phyloP scores from a whole-genome alignment of 2,797 vertebrate species.

The Agapornis canus region DNA sequence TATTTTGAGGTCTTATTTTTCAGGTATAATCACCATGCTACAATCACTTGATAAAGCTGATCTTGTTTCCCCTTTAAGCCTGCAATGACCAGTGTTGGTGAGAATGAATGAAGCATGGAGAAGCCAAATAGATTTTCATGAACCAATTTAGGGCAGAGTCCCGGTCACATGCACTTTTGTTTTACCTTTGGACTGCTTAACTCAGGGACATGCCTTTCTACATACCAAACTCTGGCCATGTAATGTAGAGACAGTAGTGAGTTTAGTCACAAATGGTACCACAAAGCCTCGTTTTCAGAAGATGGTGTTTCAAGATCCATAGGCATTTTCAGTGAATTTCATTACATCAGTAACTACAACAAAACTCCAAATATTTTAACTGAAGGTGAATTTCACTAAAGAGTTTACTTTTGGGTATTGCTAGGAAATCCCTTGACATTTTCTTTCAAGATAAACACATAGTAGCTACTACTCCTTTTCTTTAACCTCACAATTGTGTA shows the following conservation, averaged over 20 bases:
- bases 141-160: constrained; percentile 34
- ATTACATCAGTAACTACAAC: background rate
- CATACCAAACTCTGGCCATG: background rate
- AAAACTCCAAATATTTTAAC: background rate
- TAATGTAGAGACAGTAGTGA: background rate
- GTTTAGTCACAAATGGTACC: background rate
- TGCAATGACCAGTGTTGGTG: background rate
- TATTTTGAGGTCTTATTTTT: background rate
- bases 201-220: background rate
- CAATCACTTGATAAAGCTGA: background rate
- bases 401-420: background rate
- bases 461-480: background rate
- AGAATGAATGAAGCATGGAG: constrained; percentile 45
- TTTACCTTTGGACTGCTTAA: constrained; percentile 42
- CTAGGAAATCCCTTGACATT: background rate
- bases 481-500: background rate
- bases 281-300: background rate
- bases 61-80: constrained; percentile 20
- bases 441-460: background rate
- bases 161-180: background rate
- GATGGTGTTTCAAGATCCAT: background rate
- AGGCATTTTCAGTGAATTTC: background rate
- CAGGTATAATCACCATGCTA: background rate
- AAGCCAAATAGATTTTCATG: constrained; percentile 19
- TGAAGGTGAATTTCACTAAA: background rate